Evolutionary conservation across 2,113 vertebrate genomes (phyloP), one percentile per base, ranked within the genome.

Genomic region (Polypterus bichir): DNA sequence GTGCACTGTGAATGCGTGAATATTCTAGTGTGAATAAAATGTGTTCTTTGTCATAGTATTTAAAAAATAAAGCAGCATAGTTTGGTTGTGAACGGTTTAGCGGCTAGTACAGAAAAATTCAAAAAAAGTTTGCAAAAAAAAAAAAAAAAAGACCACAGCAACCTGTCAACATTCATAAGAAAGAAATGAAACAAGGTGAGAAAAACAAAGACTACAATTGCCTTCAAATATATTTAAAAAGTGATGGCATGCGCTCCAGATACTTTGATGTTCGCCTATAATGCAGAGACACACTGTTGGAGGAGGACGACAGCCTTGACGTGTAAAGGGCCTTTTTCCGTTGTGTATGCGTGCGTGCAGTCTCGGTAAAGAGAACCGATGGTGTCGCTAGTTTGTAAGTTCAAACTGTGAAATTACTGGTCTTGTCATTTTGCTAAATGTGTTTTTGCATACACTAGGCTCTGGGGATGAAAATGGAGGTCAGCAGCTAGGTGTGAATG

Each of bases 1-100:
- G 91, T 95, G 90, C 93, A 90, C 91, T 91, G 93, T 95, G 91
- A 88, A 88, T 89, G 91, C 89, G 91, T 92, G 88, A 81, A 75
- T 91, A 86, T 88, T 83, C 85, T 92, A 89, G 88, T 91, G 90
- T 93, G 89, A 91, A 74, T 74, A 77, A 73, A 88, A 83, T 67
- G 88, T 92, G 91, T 88, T 89, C 82, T 90, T 89, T 85, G 92
- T 94, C 89, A 88, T 91, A 88, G 79, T 89, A 91, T 91, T 77
- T 86, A 85, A 88, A 89, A 79, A 73, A 73, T 64, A 70, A 73
- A 88, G 87, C 88, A 86, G 79, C 85, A 89, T 92, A 91, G 90
- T 88, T 90, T 90, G 82, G 86, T 91, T 85, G 87, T 91, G 88
- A 90, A 89, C 88, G 86, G 85, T 75, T 78, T 90, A 91, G 87